phyloP scores from a whole-genome alignment of 2,113 vertebrate genomes.

The Phalacrocorax brasilianus region DNA sequence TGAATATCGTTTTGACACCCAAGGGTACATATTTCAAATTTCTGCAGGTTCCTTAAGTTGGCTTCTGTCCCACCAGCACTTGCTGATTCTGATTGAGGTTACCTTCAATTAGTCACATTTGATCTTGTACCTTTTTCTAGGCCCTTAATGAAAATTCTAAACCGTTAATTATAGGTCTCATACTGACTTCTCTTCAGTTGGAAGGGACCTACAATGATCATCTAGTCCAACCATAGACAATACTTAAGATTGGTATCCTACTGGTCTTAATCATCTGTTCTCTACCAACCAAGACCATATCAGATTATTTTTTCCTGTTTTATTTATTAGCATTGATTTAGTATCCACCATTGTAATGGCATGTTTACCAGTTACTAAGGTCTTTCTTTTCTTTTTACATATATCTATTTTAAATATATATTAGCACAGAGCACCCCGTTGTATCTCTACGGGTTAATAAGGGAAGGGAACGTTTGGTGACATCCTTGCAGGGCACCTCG shows the following conservation, averaged over 20 bases:
- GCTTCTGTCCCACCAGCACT: not conserved
- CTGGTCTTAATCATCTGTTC: too few species aligned
- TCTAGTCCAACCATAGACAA: not conserved
- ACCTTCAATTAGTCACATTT: not conserved
- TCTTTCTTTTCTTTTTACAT: not conserved
- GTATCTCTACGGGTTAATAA: not conserved
- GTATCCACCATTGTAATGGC: not conserved
- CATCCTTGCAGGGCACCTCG: fast-evolving
- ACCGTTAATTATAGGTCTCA: not conserved
- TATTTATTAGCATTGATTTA: not conserved
- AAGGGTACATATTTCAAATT: not conserved
- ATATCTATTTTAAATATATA: not conserved
- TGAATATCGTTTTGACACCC: not conserved
- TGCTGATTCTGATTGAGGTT: not conserved
- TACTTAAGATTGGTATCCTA: not conserved
- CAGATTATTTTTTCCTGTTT: not conserved
- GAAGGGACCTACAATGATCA: not conserved
- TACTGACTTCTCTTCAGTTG: not conserved
- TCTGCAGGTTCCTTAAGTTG: not conserved
- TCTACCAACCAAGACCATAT: not conserved
- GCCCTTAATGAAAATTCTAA: not conserved
- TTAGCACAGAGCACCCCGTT: too few species aligned
- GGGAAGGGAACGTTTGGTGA: fast-evolving
- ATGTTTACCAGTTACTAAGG: not conserved
- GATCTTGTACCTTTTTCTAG: not conserved